Evolutionary conservation across 2,888 invertebrate genomes (phyloP).

Genomic region (Pristionchus exspectatus): DNA sequence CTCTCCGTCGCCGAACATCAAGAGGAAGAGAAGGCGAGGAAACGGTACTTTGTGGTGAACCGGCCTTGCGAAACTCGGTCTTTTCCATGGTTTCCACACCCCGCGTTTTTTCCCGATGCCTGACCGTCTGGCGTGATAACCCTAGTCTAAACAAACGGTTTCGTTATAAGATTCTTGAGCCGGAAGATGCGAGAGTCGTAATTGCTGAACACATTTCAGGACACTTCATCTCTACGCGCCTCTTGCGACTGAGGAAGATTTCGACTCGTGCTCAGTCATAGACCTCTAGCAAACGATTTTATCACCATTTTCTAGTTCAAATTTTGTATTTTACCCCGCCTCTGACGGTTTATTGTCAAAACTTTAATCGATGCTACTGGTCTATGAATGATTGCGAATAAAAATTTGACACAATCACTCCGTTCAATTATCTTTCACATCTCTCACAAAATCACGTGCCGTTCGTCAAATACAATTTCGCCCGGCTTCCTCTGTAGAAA

Average conservation of each 20-base stretch:
- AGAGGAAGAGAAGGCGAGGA: constrained; percentile 42
- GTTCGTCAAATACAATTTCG: neutral
- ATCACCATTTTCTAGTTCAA: neutral
- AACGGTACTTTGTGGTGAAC: neutral
- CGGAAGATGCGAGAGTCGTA: neutral
- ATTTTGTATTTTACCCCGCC: neutral
- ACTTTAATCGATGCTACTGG: constrained; percentile 34
- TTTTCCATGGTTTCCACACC: too few species aligned
- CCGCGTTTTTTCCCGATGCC: too few species aligned
- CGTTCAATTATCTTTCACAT: neutral
- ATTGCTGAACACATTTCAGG: neutral
- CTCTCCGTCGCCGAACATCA: constrained; percentile 54
- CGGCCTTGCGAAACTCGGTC: neutral
- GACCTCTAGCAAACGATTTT: neutral
- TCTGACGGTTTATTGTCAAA: neutral
- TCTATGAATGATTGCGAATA: neutral
- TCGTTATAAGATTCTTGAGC: neutral
- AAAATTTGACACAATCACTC: neutral
- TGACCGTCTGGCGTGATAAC: too few species aligned
- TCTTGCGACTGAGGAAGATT: constrained; percentile 17
- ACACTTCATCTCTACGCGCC: neutral
- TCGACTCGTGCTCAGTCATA: neutral
- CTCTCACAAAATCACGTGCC: neutral
- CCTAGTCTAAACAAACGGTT: neutral
- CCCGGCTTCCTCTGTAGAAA: neutral